Base-by-base conservation (phyloP, 2,888 invertebrate genomes). In the Rhingia campestris region DNA sequence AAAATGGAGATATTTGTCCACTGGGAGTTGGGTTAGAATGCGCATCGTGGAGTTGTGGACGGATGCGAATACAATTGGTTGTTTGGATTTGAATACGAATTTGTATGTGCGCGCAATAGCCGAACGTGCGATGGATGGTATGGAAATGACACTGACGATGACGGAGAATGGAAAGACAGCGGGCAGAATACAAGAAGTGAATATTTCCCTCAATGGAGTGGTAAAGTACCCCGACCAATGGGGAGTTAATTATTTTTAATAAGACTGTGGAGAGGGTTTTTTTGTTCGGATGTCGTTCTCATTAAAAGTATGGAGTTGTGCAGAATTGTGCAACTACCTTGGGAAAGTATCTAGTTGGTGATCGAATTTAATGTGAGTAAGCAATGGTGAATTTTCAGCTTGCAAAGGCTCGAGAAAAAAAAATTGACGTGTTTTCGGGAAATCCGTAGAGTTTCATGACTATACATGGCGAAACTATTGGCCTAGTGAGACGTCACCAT, bases 241-340 rank as follows among this genome's bases (percentile, higher is more conserved):
- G 82, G 82, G 79, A 84, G 84, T 84, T 84, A 80, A 84, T 84
- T 84, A 84, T 80, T 84, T 84, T 84, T 84, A 84, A 84, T 84
- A 80, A 84, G 80, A 74, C 47, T 30, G n/a, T 47, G 0, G 4
- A 14, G 51, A 47, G 22, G 22, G 22, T 1, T 22, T 22, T 22
- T 22, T 22, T 22, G 1, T 22, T 22, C 1, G n/a, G n/a, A n/a
- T n/a, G 22, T 22, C 22, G 22, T 22, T 22, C n/a, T n/a, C 22
- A 22, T 22, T 22, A 22, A 22, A 22, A 22, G 1, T 2, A 22
- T 22, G 22, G 22, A 22, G 22, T 22, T 22, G 22, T 22, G 22
- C 22, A 22, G 22, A 22, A 22, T 22, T 22, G 22, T 22, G 22
- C 22, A 22, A 22, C 22, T 22, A 2, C 22, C 22, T 22, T 22